A percentile compares a stretch with the other conserved stretches of the same genome.
phyloP scores from a whole-genome alignment of 2,113 vertebrate genomes.

The Machaerirhynchus nigripectus region DNA sequence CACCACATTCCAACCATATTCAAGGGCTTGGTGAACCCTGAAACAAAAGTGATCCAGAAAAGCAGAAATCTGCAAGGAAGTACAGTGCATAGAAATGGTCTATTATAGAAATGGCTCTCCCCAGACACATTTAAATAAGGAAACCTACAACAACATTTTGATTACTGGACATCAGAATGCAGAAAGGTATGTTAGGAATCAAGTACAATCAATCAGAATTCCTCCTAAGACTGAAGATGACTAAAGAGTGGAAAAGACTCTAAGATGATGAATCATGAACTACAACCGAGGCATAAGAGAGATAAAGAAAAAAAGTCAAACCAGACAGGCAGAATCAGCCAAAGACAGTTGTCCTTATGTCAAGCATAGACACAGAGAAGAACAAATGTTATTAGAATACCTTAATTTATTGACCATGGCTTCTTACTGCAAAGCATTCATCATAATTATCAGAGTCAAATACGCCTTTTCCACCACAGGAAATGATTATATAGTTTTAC shows the following conservation, averaged over 20 bases:
- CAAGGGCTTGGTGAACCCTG: not conserved
- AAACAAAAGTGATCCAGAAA: not conserved
- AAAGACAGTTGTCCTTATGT: not conserved
- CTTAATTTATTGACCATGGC: not conserved
- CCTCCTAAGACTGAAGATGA: not conserved
- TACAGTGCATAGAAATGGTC: rapidly evolving
- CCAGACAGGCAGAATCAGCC: not conserved
- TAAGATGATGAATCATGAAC: not conserved
- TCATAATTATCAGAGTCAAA: not conserved
- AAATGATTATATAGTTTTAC: not conserved
- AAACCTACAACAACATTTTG: not conserved
- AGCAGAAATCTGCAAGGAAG: not conserved
- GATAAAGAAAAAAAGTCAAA: not conserved
- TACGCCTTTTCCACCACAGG: not conserved
- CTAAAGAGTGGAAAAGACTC: not conserved
- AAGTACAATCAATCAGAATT: not conserved
- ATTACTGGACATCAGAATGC: not conserved
- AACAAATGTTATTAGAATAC: not conserved
- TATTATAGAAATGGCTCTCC: not conserved
- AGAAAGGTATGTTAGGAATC: not conserved
- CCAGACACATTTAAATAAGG: not conserved
- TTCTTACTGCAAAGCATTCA: not conserved
- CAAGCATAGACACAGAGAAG: not conserved
- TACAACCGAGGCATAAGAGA: not conserved
- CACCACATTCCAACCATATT: not conserved